Evolutionary conservation across 2,113 vertebrate genomes (phyloP).

Genomic region (Tricholaema leucomelas): DNA sequence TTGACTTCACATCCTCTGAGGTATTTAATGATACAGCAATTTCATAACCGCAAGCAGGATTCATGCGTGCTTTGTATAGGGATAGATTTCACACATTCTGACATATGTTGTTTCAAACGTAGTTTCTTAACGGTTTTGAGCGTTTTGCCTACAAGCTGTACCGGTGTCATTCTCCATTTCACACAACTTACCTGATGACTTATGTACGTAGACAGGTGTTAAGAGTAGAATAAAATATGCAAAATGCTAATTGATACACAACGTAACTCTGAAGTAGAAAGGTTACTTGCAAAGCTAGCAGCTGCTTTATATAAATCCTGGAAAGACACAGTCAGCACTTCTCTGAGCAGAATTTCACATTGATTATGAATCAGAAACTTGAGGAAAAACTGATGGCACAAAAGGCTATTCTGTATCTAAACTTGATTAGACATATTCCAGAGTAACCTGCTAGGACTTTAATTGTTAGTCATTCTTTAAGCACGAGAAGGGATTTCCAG

Average conservation of each 20-base stretch:
- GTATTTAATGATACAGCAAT: slow-evolving; percentile 52
- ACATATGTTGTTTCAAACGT: neutral
- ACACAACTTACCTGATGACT: neutral
- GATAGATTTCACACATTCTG: neutral
- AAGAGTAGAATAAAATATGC: neutral
- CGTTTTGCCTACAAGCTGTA: neutral
- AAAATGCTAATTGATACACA: neutral
- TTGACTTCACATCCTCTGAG: slow-evolving; percentile 50
- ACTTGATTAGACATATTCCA: neutral
- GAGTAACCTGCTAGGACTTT: neutral
- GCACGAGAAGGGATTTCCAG: neutral
- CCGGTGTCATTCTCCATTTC: neutral
- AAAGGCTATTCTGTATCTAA: neutral
- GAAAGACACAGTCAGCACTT: neutral
- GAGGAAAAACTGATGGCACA: neutral
- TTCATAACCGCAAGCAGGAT: slow-evolving; percentile 9
- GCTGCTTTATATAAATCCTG: neutral
- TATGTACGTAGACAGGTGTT: neutral
- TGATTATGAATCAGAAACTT: neutral
- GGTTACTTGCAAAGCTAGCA: neutral
- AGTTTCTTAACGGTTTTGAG: neutral
- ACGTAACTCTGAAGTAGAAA: neutral
- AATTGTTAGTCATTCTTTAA: neutral
- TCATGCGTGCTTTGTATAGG: neutral
- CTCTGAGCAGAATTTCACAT: neutral